These are phyloP conservation scores for Pipra filicauda DNA, from an alignment of 2,113 vertebrate genomes.

Conservation along the genomic window DNA sequence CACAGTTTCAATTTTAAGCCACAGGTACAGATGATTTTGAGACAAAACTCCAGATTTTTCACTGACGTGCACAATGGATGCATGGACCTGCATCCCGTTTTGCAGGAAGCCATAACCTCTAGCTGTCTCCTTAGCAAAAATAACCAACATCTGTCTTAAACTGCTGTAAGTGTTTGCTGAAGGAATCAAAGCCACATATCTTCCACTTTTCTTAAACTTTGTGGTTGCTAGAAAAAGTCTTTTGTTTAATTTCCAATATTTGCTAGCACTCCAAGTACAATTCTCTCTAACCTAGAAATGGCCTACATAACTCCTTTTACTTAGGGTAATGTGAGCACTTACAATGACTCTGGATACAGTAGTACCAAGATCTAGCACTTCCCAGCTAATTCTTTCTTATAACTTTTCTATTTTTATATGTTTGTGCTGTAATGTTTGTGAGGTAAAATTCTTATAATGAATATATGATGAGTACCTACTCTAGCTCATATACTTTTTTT, in stretches of 20 bases:
- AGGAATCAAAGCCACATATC: neutral
- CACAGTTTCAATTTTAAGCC: neutral
- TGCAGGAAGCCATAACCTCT: neutral
- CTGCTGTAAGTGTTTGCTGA: neutral
- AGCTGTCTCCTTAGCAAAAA: neutral
- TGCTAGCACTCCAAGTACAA: neutral
- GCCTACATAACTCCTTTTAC: neutral
- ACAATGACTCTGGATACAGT: neutral
- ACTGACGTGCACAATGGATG: rapidly evolving
- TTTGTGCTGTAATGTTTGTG: neutral
- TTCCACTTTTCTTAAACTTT: neutral
- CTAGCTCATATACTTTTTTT: neutral
- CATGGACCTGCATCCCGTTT: neutral
- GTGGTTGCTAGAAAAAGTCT: neutral
- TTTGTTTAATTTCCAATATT: neutral
- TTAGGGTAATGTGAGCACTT: neutral
- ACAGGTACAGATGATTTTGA: neutral
- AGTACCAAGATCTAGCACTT: neutral
- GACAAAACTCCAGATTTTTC: neutral
- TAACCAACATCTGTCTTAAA: neutral
- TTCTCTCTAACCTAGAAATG: neutral
- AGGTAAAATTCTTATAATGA: neutral
- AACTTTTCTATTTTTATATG: neutral
- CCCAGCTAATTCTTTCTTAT: neutral
- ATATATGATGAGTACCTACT: neutral